Evolutionary conservation across 2,888 invertebrate genomes (phyloP), one percentile per base, ranked within the genome.

Genomic region (Aproaerema taeniolella): DNA sequence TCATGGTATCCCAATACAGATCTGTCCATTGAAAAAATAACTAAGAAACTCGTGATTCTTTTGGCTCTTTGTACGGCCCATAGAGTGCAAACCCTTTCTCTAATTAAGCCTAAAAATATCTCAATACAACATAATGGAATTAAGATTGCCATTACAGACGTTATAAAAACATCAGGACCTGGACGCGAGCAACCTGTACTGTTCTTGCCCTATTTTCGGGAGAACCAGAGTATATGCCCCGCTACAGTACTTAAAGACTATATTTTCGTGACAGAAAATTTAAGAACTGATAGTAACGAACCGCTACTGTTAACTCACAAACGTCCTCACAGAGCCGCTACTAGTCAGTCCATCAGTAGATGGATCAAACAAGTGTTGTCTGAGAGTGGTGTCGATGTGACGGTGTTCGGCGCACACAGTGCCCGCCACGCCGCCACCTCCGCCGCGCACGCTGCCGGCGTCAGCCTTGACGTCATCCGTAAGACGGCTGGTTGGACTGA

Each of bases 11-110:
- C 41, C 2, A 42, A 45, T 31, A 10, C 0, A 1, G 26, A 41
- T 10, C 10, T 45, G 5, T 7, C 12, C 2, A n/a, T 45, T 5
- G 41, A 43, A 38, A 39, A 45, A n/a, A 24, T 33, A n/a, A 33
- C 33, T 5, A 33, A 33, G 14, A 33, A 33, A 25, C 9, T 33
- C 2, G 33, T 25, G 2, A 33, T 33, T 6, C 13, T 33, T 8
- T 9, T 33, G 5, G 33, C 33, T 4, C 11, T 33, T 2, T 12
- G 33, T 13, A 33, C 33, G 2, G 33, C 12, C 6, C 33, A 33
- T n/a, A 20, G 20, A 24, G 33, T 33, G 3, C 33, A 33, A 11
- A 33, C 33, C 2, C 9, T 33, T 12, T 33, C 24, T 2, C 11
- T 33, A 12, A 33, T 33, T 13, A 33, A 33, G n/a, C 2, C 24